A percentile compares a stretch with the other conserved stretches of the same genome.
Conservation (phyloP, 1,140 invertebrate species). For the Drosophila bipectinata region DNA sequence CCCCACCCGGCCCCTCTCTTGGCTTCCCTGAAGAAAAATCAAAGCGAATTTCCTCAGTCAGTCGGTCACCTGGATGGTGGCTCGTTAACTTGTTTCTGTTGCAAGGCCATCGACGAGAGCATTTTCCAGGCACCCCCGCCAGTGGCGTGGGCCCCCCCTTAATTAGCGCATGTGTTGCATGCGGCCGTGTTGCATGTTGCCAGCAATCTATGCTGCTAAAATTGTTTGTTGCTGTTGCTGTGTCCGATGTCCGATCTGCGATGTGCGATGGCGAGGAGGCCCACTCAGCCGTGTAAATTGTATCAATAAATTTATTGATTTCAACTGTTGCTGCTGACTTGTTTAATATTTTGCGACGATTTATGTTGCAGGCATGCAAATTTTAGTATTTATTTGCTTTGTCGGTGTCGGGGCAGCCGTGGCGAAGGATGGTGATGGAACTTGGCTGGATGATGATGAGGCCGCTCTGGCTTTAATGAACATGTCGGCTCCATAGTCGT, state of each 20-base stretch:
- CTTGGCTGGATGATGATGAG: slow-evolving; percentile 21
- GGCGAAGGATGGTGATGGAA: neutral
- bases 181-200: slow-evolving; percentile 53
- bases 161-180: slow-evolving; percentile 67
- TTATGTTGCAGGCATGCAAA: slow-evolving; percentile 78
- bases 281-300: slow-evolving; percentile 67
- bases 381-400: slow-evolving; percentile 72
- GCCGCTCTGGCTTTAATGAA: slow-evolving; percentile 65
- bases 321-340: slow-evolving; percentile 81
- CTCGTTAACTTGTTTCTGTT: slow-evolving; percentile 55
- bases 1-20: neutral
- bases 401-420: slow-evolving; percentile 25
- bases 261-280: slow-evolving; percentile 5
- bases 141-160: slow-evolving; percentile 40
- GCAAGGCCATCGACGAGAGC: slow-evolving; percentile 42
- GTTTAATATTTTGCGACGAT: slow-evolving; percentile 82
- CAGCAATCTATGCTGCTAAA: slow-evolving; percentile 28
- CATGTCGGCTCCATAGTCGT: slow-evolving; percentile 52
- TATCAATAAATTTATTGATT: slow-evolving; percentile 83
- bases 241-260: neutral
- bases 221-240: slow-evolving; percentile 21
- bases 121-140: slow-evolving; percentile 36
- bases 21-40: slow-evolving; percentile 1
- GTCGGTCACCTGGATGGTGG: slow-evolving; percentile 44
- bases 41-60: slow-evolving; percentile 36